phyloP scores from a whole-genome alignment of 2,113 vertebrate genomes.

The Catharus minimus region DNA sequence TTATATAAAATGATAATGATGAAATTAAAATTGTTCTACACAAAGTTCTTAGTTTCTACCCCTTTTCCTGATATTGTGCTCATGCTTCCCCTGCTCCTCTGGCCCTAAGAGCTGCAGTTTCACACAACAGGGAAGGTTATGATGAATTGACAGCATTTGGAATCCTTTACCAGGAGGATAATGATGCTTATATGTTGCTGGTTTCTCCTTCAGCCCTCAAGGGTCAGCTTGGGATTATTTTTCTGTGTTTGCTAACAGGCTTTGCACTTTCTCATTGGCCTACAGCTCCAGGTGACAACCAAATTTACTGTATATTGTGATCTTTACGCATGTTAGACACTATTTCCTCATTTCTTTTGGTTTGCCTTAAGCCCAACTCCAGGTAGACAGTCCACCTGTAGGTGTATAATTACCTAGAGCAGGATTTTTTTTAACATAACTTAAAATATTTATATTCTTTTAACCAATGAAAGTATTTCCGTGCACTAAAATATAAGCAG shows the following conservation, averaged over 20 bases:
- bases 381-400: background rate
- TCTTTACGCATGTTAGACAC: accelerated
- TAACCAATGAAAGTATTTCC: background rate
- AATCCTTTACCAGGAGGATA: background rate
- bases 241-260: background rate
- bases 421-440: background rate
- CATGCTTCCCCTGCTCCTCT: background rate
- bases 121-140: background rate
- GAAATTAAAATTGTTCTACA: background rate
- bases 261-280: background rate
- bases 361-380: background rate
- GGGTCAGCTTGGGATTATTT: background rate
- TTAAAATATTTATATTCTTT: background rate
- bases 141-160: background rate
- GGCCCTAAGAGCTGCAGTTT: background rate
- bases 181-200: background rate
- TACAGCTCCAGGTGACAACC: background rate
- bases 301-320: background rate
- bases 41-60: background rate
- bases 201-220: background rate
- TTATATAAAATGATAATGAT: background rate
- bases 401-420: background rate
- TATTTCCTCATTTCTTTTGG: background rate
- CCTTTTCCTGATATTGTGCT: background rate
- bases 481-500: background rate